Base-by-base conservation (phyloP, 2,888 invertebrate species). In the Auanema sp. region DNA sequence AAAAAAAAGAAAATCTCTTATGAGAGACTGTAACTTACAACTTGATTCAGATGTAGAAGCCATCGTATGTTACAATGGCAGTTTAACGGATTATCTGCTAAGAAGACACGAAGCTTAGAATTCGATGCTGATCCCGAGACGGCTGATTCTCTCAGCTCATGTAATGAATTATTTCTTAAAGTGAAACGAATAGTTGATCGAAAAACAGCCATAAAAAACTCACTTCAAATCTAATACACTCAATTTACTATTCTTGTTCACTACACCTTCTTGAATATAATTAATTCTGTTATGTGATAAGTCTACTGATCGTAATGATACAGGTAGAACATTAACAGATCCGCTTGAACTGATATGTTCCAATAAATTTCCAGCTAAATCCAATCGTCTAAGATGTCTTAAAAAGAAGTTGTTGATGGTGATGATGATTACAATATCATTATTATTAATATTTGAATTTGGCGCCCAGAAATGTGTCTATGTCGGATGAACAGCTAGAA, bases 331-430 rank as follows among this genome's bases (percentile, higher is more conserved):
- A 62, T 74, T 74, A 18, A 74, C 69, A 47, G 63, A 64, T 24
- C 68, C 74, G 6, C 66, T 59, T 5, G 62, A 51, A 3, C 71
- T 62, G 2, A 74, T 33, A 57, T 74, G 74, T 61, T 76, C 74
- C 40, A 76, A 21, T 10, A 59, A 65, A 60, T 76, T 76, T 42
- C 69, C 70, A 44, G 76, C 62, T 50, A 76, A 47, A 65, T 76
- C 74, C 11, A 76, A 61, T 5, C 76, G 66, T 43, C 66, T 66
- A 14, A 76, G 61, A 14, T 66, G 64, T 56, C 76, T 69, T 53
- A 18, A 64, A 33, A 33, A 5, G 33, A 33, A 33, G n/a, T 33
- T 8, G 8, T 33, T 33, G 8, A 33, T 33, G 33, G 3, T 33
- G 33, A 33, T 33, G 33, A 50, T 14, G 12, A 2, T 5, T 1